Evolutionary conservation across 2,113 vertebrate species (phyloP).

Genomic region (Prionailurus viverrinus): DNA sequence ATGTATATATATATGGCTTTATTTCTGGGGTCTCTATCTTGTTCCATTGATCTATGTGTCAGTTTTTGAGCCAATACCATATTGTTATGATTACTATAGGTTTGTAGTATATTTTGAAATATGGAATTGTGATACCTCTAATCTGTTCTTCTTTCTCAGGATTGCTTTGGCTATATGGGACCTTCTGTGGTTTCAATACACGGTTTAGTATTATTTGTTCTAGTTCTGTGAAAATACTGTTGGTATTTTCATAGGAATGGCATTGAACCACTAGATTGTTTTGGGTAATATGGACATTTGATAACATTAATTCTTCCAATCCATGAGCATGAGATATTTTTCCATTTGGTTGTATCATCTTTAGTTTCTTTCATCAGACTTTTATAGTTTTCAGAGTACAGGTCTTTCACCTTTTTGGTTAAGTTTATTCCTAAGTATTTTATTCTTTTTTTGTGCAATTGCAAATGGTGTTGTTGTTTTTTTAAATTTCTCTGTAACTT

Average conservation of each 20-base stretch:
- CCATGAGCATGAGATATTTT: not conserved
- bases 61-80: not conserved
- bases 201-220: not conserved
- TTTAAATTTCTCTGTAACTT: not conserved
- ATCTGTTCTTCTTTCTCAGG: not conserved
- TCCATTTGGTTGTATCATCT: not conserved
- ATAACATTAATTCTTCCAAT: not conserved
- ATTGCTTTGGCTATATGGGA: not conserved
- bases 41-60: not conserved
- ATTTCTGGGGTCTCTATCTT: not conserved
- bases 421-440: not conserved
- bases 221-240: not conserved
- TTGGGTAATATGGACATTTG: not conserved
- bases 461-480: not conserved
- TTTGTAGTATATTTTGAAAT: not conserved
- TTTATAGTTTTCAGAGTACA: not conserved
- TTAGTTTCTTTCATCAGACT: not conserved
- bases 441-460: not conserved
- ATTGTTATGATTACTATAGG: not conserved
- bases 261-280: not conserved
- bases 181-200: not conserved
- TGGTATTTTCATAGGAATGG: not conserved
- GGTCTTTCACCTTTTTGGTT: not conserved
- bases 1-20: not conserved
- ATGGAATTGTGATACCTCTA: not conserved